Conservation (phyloP, 2,113 vertebrate genomes). For the Mustela lutreola region DNA sequence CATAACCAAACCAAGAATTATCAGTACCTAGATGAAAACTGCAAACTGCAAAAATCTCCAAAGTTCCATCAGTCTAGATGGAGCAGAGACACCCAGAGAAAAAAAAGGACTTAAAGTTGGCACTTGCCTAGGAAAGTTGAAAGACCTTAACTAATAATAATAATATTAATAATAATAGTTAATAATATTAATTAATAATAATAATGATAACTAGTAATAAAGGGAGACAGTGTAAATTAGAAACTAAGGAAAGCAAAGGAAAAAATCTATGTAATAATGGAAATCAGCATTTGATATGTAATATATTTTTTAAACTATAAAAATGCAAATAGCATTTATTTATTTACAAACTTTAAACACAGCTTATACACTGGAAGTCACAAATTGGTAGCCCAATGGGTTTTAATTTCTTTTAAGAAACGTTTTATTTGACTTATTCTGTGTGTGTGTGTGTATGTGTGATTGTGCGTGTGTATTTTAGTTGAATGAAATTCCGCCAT, state of each 20-base stretch:
- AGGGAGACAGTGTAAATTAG: neutral
- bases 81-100: neutral
- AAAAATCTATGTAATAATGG: neutral
- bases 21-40: neutral
- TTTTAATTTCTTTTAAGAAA: too few relatives aligned
- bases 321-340: neutral
- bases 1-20: neutral
- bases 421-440: neutral
- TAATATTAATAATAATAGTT: too few relatives aligned
- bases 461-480: neutral
- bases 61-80: neutral
- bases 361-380: neutral
- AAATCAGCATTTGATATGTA: neutral
- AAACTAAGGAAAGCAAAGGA: neutral
- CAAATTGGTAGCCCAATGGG: neutral
- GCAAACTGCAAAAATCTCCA: neutral
- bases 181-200: too few relatives aligned
- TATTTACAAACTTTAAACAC: neutral
- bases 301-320: neutral
- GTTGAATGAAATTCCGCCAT: neutral
- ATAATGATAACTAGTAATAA: neutral
- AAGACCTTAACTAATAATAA: neutral
- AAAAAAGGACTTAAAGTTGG: conserved; percentile 4
- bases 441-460: neutral
- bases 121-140: neutral